phyloP scores from a whole-genome alignment of 2,113 vertebrate species.

The Amazona vittata region DNA sequence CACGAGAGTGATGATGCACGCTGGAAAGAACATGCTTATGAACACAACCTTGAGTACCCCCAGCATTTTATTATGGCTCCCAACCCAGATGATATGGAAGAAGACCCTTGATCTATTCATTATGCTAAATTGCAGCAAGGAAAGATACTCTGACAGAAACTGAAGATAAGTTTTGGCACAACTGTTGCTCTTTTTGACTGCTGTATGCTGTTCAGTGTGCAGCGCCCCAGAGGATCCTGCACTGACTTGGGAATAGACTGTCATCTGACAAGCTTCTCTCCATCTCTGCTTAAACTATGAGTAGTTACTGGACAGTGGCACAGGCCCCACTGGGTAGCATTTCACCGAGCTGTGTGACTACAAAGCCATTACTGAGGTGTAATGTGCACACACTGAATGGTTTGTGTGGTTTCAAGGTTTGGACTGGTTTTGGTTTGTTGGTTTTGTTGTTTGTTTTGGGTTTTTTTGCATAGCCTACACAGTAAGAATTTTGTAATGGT shows the following conservation, averaged over 20 bases:
- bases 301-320: background rate
- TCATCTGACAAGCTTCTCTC: background rate
- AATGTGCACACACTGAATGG: constrained; percentile 42
- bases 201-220: background rate
- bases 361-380: constrained; percentile 5
- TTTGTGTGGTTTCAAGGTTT: constrained; percentile 26
- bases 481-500: constrained; percentile 73
- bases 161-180: constrained; percentile 13
- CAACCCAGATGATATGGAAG: constrained; percentile 97
- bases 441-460: background rate
- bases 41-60: constrained; percentile 87
- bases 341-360: constrained; percentile 9
- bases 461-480: constrained; percentile 45
- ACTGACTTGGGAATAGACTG: constrained; percentile 1
- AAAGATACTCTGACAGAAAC: constrained; percentile 12
- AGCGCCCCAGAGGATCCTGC: background rate
- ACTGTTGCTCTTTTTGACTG: constrained; percentile 16
- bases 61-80: constrained; percentile 98
- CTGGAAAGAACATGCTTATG: constrained; percentile 92
- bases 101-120: constrained; percentile 86
- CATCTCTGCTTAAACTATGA: background rate
- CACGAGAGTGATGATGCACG: constrained; percentile 95
- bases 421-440: background rate
- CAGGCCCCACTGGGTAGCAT: background rate
- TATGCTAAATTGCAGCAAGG: background rate